Evolutionary conservation across 2,113 vertebrate genomes (phyloP), one percentile per base, ranked within the genome.

Genomic region (Mungos mungo): DNA sequence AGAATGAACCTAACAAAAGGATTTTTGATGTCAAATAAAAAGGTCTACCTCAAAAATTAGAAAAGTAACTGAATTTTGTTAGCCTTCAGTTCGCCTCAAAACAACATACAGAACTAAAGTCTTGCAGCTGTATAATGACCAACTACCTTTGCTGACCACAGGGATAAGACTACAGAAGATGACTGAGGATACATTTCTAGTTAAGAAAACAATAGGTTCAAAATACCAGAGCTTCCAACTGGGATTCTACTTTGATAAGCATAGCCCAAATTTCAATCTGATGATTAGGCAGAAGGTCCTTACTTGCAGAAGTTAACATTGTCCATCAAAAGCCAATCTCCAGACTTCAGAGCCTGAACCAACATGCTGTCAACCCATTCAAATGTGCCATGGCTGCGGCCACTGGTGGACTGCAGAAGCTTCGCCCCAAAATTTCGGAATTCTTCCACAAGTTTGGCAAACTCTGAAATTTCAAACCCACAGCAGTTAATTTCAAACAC

Each of bases 281-380:
- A 7, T 21, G 45, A 92, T 12, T 38, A 10, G 41, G 38, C 9
- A 16, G n/a, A 69, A 84, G 74, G 80, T 77, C 66, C 98, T 98
- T 98, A 99, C 99, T 99, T 99, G 99, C 99, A 99, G 98, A 99
- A 99, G 98, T 99, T 99, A 95, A 99, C 99, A 0, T 99, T 99
- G 98, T 99, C 99, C 99, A 99, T 99, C 69, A 99, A 98, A 87
- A 99, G 99, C 99, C 99, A 99, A 92, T 99, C 99, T 35, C 99
- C 99, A 52, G 99, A 99, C 50, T 99, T 99, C 93, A 99, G 98
- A 45, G 99, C 99, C 98, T 99, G 99, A 82, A 99, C 99, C 98
- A 99, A 69, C 98, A 99, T 99, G 47, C 99, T 99, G 69, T 99
- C 99, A 87, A 99, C 98, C 99, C 99, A 99, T 98, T 99, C 99